phyloP scores from a whole-genome alignment of 2,113 vertebrate genomes.

The Neofelis nebulosa region DNA sequence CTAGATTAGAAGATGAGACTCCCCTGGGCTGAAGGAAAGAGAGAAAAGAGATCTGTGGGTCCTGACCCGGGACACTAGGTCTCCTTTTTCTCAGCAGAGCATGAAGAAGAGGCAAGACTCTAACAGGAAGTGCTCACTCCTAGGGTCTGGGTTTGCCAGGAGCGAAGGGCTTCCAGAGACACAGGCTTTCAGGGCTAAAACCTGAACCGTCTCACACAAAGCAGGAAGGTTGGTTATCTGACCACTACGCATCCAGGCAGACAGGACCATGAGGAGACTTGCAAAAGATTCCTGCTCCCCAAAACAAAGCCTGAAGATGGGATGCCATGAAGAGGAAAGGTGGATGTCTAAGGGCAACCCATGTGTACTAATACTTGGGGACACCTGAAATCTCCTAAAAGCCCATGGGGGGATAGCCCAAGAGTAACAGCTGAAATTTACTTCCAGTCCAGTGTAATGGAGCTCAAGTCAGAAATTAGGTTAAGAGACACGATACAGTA shows the following conservation, averaged over 20 bases:
- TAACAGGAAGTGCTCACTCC: background rate
- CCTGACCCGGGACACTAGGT: background rate
- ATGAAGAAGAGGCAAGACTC: background rate
- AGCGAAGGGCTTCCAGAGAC: background rate
- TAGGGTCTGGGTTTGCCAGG: background rate
- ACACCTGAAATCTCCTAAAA: background rate
- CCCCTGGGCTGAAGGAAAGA: background rate
- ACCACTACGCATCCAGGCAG: background rate
- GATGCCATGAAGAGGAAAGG: background rate
- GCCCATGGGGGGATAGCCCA: background rate
- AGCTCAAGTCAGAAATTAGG: background rate
- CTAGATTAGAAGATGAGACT: background rate
- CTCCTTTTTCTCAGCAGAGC: background rate
- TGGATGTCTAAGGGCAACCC: background rate
- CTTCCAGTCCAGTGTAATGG: background rate
- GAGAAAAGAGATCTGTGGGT: background rate
- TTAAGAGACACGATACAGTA: background rate
- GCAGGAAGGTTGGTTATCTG: background rate
- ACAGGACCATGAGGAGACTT: background rate
- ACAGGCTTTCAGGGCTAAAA: background rate
- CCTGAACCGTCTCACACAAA: background rate
- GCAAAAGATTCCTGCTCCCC: background rate
- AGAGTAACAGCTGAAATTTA: background rate
- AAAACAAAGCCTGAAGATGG: background rate
- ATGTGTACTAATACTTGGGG: background rate